These are phyloP conservation scores for Tribolium freemani DNA, from an alignment of 2,888 invertebrate species.

Conservation along the genomic window DNA sequence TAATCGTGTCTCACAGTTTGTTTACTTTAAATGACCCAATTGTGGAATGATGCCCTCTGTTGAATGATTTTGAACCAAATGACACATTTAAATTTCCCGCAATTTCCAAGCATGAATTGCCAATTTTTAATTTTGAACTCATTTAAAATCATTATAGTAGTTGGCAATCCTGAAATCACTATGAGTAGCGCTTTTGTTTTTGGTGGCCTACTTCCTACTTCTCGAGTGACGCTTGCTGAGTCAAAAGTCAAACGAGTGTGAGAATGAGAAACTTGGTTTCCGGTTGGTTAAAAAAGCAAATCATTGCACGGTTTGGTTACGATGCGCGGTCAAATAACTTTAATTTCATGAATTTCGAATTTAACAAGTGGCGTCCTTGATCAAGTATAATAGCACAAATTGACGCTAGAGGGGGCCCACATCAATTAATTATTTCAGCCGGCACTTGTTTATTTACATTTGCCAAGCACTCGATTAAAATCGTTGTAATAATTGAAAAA, in stretches of 20 bases:
- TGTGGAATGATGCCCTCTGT: too few relatives aligned
- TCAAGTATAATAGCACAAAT: not conserved
- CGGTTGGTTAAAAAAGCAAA: not conserved
- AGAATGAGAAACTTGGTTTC: not conserved
- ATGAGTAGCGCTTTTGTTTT: not conserved
- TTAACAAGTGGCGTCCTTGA: constrained; percentile 9
- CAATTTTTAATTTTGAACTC: too few relatives aligned
- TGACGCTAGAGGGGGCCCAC: not conserved
- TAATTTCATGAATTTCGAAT: not conserved
- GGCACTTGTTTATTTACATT: constrained; percentile 26
- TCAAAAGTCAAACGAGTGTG: not conserved
- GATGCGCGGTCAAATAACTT: not conserved
- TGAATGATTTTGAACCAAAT: too few relatives aligned
- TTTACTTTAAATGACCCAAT: too few relatives aligned
- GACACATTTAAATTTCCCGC: too few relatives aligned
- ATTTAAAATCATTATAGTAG: too few relatives aligned
- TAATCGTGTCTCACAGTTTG: too few relatives aligned
- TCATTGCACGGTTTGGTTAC: not conserved
- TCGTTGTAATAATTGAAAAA: not conserved
- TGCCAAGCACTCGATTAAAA: not conserved
- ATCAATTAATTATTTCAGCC: constrained; percentile 7
- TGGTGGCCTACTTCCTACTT: constrained; percentile 1
- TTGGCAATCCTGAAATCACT: not conserved
- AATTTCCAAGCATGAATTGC: too few relatives aligned
- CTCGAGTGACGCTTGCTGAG: not conserved